Conservation (phyloP, 2,113 vertebrate genomes). For the Nymphicus hollandicus region DNA sequence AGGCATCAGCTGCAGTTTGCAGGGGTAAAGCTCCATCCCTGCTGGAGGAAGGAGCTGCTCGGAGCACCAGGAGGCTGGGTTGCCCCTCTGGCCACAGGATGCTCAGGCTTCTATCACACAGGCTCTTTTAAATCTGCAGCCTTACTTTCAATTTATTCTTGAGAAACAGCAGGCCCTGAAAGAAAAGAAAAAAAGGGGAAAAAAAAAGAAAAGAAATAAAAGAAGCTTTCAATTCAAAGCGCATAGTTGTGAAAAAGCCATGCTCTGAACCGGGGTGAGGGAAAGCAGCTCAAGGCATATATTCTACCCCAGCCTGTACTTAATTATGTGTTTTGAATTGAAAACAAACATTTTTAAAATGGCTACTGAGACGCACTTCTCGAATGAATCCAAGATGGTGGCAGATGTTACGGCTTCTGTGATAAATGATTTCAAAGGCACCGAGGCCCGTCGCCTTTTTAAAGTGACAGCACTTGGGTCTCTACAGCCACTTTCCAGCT, state of each 20-base stretch:
- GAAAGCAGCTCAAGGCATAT: slow-evolving; percentile 58
- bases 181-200: not conserved
- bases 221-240: slow-evolving; percentile 45
- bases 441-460: not conserved
- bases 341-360: slow-evolving; percentile 65
- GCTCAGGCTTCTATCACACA: not conserved
- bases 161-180: slow-evolving; percentile 1
- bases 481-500: not conserved
- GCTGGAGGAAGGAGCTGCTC: not conserved
- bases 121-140: not conserved
- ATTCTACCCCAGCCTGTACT: slow-evolving; percentile 43
- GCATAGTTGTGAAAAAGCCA: slow-evolving; percentile 44
- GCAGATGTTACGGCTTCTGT: slow-evolving; percentile 1
- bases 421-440: slow-evolving; percentile 19
- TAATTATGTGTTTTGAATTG: slow-evolving; percentile 67
- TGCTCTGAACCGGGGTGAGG: slow-evolving; percentile 1
- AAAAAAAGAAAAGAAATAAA: not conserved
- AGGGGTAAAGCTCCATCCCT: rapidly evolving
- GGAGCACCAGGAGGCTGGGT: not conserved
- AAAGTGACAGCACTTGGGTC: slow-evolving; percentile 14
- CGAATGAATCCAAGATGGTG: slow-evolving; percentile 54
- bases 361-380: slow-evolving; percentile 53
- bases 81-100: not conserved
- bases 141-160: slow-evolving; percentile 19
- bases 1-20: not conserved